Evolutionary conservation across 2,888 invertebrate species (phyloP).

Genomic region (Eugnorisma glareosa): DNA sequence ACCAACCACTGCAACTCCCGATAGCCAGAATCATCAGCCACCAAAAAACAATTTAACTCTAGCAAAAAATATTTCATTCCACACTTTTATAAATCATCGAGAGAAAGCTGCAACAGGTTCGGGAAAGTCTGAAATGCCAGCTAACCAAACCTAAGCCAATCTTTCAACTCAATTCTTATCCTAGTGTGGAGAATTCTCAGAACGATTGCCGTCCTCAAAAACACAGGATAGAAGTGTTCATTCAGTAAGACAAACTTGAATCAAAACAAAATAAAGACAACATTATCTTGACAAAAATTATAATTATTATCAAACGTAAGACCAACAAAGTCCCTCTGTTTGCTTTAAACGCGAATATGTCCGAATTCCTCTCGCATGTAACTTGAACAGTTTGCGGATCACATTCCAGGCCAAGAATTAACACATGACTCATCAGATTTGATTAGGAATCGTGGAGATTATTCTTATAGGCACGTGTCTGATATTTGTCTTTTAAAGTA

Average conservation of each 20-base stretch:
- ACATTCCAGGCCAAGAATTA: constrained; percentile 60
- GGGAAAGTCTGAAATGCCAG: too few species aligned
- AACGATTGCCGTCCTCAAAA: background rate
- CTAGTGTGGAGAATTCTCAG: background rate
- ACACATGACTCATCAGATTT: constrained; percentile 53
- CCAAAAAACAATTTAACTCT: too few species aligned
- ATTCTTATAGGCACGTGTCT: constrained; percentile 1
- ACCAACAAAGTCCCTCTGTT: constrained; percentile 36
- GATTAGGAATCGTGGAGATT: constrained; percentile 30
- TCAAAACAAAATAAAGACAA: constrained; percentile 17
- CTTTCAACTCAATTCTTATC: background rate
- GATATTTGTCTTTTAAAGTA: constrained; percentile 17
- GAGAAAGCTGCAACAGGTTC: too few species aligned
- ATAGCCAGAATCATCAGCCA: too few species aligned
- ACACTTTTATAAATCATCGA: background rate
- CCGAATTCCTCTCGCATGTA: constrained; percentile 51
- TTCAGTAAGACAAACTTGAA: background rate
- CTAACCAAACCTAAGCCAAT: background rate
- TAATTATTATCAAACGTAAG: constrained; percentile 34
- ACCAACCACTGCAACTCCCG: too few species aligned
- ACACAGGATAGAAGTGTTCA: background rate
- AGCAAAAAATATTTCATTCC: too few species aligned
- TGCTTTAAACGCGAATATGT: constrained; percentile 38
- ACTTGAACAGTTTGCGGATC: constrained; percentile 62
- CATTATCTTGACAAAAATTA: constrained; percentile 1